Evolutionary conservation across 2,888 invertebrate species (phyloP), one percentile per base, ranked within the genome.

Genomic region (Eulithis prunata): DNA sequence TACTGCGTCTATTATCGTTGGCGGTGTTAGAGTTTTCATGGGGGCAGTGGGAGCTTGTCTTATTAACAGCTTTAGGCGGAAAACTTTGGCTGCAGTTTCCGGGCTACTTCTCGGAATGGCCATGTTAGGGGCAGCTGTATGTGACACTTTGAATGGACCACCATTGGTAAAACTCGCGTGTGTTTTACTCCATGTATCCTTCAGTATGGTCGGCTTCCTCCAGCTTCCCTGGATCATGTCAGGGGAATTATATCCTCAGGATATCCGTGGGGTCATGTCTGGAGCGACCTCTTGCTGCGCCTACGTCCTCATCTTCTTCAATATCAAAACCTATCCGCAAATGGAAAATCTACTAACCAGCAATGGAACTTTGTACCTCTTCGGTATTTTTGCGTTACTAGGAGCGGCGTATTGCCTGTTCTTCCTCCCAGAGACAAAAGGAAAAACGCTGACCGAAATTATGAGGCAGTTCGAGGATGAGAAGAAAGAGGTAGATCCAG

Each of bases 221-320:
- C 96, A 96, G 32, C 88, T 96, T 4, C 96, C 96, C 0, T 96
- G 96, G 96, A 95, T 96, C 38, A 95, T 96, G 94, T 96, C 95
- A 0, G 96, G 96, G 1, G 96, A 96, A 77, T 80, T 96, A 52
- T 96, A 96, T 75, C 96, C 96, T 2, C 90, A 96, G 70, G 94
- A 94, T 64, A 95, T 95, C 2, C 88, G 96, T 72, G 95, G 96
- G 0, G 94, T 95, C 0, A 94, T 96, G 94, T 95, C 95, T 0
- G 96, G 96, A 0, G 85, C 96, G 0, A 96, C 96, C 0, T 94
- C 96, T 0, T 95, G 96, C 63, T 94, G 96, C 58, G 96, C 95
- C 0, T 96, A 96, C 75, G 84, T 95, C 3, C 90, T 96, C 12
- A 95, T 96, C 45, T 96, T 96, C 83, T 91, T 95, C 47, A 95